Conservation (phyloP, 2,113 vertebrate species). For the Datnioides undecimradiatus region DNA sequence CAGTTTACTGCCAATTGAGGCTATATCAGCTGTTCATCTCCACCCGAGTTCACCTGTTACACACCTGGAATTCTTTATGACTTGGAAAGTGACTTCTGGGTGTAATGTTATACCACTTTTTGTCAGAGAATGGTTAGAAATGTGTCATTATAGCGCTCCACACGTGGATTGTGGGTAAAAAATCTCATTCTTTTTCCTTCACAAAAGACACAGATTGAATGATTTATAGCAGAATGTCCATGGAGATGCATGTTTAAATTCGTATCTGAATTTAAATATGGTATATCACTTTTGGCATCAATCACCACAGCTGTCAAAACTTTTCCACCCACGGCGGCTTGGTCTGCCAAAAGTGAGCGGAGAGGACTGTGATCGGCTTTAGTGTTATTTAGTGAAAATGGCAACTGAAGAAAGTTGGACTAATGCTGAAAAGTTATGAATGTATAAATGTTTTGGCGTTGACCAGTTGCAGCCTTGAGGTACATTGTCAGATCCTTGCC, state of each 20-base stretch:
- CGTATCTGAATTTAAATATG: conserved; percentile 27
- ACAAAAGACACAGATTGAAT: background rate
- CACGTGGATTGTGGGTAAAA: background rate
- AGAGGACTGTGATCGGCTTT: conserved; percentile 5
- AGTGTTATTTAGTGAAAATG: conserved; percentile 18
- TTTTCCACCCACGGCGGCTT: conserved; percentile 28
- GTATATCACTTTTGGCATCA: conserved; percentile 39
- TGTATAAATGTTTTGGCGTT: background rate
- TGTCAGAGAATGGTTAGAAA: background rate
- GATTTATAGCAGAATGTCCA: conserved; percentile 7
- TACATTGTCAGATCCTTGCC: background rate
- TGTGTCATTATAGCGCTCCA: background rate
- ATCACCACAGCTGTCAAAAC: conserved; percentile 40
- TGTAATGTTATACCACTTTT: background rate
- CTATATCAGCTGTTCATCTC: background rate
- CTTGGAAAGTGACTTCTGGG: background rate
- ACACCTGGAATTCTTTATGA: conserved; percentile 28
- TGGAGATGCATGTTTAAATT: conserved; percentile 14
- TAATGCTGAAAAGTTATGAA: background rate
- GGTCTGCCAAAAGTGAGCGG: conserved; percentile 30
- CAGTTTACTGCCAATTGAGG: background rate
- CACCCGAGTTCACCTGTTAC: conserved; percentile 24
- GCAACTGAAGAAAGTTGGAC: conserved; percentile 13
- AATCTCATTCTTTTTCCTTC: conserved; percentile 1
- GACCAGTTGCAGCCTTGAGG: background rate